Evolutionary conservation across 2,888 invertebrate genomes (phyloP).

Genomic region (Ectemnius lituratus): DNA sequence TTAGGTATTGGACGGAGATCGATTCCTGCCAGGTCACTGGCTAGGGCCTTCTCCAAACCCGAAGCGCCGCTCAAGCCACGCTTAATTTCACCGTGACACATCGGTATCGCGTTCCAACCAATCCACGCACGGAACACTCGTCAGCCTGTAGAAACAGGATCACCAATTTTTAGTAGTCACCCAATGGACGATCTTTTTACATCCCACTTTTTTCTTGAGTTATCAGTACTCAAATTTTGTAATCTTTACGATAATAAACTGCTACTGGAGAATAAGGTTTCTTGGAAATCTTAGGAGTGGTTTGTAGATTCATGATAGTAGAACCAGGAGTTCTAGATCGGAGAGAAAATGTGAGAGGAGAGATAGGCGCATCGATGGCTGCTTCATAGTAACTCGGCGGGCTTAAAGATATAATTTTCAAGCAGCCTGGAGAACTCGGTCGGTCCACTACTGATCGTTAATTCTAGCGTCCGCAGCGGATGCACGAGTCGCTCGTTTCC

Average conservation of each 20-base stretch:
- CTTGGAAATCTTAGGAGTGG: too few species aligned
- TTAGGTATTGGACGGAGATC: constrained; percentile 54
- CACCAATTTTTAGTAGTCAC: constrained; percentile 49
- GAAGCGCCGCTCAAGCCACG: constrained; percentile 66
- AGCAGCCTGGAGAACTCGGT: constrained; percentile 23
- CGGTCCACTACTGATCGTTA: constrained; percentile 45
- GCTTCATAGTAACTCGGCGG: constrained; percentile 7
- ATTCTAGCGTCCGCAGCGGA: constrained; percentile 45
- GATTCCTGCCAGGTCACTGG: constrained; percentile 47
- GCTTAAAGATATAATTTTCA: constrained; percentile 43
- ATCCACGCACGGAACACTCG: constrained; percentile 66
- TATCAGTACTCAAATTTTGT: too few species aligned
- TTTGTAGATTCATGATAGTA: too few species aligned
- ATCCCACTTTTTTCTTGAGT: background rate
- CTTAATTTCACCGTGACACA: constrained; percentile 74
- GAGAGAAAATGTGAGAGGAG: too few species aligned
- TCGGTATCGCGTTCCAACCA: constrained; percentile 66
- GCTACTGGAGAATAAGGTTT: too few species aligned
- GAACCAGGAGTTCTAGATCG: too few species aligned
- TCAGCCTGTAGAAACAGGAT: constrained; percentile 56
- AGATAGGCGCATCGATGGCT: too few species aligned
- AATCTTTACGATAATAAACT: too few species aligned
- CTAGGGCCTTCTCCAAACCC: constrained; percentile 61
- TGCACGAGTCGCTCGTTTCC: constrained; percentile 55
- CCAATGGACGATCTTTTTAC: constrained; percentile 58